A percentile compares a stretch with the other conserved stretches of the same genome.
These are phyloP conservation scores for Furnarius figulus DNA, from an alignment of 2,113 vertebrate genomes.

Conservation along the genomic window DNA sequence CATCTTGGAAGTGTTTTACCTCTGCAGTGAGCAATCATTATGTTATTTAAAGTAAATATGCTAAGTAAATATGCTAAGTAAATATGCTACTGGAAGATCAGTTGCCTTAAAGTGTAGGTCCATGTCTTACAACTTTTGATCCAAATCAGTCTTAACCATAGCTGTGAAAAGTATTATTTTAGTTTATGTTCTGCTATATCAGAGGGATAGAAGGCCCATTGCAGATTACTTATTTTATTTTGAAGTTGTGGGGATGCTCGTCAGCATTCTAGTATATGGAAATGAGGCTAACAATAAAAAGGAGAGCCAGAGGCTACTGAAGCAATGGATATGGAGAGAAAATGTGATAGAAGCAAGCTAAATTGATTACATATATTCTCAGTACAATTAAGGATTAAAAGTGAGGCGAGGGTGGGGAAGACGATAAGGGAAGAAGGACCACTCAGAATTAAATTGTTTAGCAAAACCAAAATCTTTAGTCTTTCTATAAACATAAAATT, in stretches of 20 bases:
- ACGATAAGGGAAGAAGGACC: neutral
- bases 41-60: neutral
- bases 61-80: neutral
- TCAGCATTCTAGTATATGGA: neutral
- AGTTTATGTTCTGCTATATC: neutral
- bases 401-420: rapidly evolving
- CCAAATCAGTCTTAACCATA: neutral
- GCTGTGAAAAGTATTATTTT: neutral
- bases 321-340: neutral
- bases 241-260: neutral
- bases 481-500: neutral
- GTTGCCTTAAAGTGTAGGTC: neutral
- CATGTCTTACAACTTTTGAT: neutral
- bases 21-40: neutral
- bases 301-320: neutral
- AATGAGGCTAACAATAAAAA: neutral
- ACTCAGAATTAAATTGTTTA: neutral
- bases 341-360: neutral
- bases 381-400: neutral
- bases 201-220: neutral
- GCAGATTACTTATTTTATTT: neutral
- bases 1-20: neutral
- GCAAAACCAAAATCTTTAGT: neutral
- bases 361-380: neutral
- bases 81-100: neutral